Evolutionary conservation across 2,888 invertebrate genomes (phyloP).

Genomic region (Drosophila kambysellisi): DNA sequence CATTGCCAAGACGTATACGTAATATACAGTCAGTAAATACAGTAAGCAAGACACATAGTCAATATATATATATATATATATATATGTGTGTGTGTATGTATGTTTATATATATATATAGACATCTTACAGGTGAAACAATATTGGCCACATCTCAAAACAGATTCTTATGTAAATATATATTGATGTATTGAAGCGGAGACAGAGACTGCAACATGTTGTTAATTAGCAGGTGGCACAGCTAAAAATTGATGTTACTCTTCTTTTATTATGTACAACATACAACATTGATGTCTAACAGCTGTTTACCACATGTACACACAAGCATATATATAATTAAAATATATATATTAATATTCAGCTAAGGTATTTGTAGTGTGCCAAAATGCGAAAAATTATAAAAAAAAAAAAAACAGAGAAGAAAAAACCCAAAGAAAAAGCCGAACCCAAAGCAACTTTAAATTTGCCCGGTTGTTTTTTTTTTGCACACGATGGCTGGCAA

Average conservation of each 20-base stretch:
- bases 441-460: not conserved
- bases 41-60: conserved; percentile 6
- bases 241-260: not conserved
- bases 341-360: not conserved
- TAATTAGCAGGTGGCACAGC: conserved; percentile 14
- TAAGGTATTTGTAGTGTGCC: not conserved
- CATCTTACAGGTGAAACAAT: not conserved
- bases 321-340: not conserved
- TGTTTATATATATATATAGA: not conserved
- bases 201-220: conserved; percentile 49
- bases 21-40: conserved; percentile 45
- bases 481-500: not conserved
- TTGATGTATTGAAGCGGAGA: conserved; percentile 2
- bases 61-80: not conserved
- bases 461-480: not conserved
- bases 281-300: conserved; percentile 41
- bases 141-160: not conserved
- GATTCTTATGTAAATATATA: conserved; percentile 1
- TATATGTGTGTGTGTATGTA: not conserved
- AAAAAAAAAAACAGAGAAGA: not conserved
- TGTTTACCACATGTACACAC: conserved; percentile 38
- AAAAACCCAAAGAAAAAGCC: not conserved
- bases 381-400: not conserved
- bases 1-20: conserved; percentile 62
- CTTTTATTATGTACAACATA: not conserved